Percentiles rank a stretch among this genome's conserved stretches.
These are phyloP conservation scores for Seriola rivoliana DNA, from an alignment of 2,113 vertebrate genomes.

Conservation along the genomic window DNA sequence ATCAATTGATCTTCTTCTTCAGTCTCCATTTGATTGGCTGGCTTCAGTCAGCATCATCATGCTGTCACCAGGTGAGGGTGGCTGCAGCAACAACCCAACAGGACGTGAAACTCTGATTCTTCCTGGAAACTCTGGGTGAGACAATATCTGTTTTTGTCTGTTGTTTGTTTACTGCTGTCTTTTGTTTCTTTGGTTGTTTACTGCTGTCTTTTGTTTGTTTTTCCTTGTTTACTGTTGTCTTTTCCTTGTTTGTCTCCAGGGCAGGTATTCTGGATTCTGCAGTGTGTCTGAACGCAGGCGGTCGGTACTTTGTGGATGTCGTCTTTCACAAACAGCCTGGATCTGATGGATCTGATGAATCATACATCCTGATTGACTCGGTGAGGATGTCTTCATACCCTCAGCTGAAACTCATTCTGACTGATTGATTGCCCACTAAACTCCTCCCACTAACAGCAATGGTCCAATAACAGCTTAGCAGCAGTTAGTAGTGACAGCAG, in stretches of 20 bases:
- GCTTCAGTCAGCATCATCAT: conserved; percentile 80
- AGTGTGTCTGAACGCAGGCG: conserved; percentile 85
- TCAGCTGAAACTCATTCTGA: background rate
- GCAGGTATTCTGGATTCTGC: conserved; percentile 79
- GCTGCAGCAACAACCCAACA: conserved; percentile 72
- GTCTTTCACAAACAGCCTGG: conserved; percentile 83
- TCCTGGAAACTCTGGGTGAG: conserved; percentile 85
- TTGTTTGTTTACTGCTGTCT: background rate
- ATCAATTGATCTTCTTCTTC: conserved; percentile 10
- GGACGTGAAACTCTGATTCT: conserved; percentile 77
- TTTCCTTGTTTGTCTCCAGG: conserved; percentile 73
- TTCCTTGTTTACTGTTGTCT: background rate
- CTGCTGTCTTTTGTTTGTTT: background rate
- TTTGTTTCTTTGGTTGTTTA: too few relatives aligned
- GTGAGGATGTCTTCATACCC: conserved; percentile 80
- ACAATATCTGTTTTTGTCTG: background rate
- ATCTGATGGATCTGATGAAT: conserved; percentile 64
- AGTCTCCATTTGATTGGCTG: conserved; percentile 88
- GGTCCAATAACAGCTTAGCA: background rate
- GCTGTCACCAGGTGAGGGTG: conserved; percentile 44
- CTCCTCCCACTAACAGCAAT: background rate
- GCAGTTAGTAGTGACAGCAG: background rate
- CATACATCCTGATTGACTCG: conserved; percentile 89
- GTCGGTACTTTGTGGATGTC: conserved; percentile 86
- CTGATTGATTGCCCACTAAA: background rate